These are phyloP conservation scores for Pseudococcus jackbeardsleyi DNA, from an alignment of 2,888 invertebrate genomes.

Conservation along the genomic window DNA sequence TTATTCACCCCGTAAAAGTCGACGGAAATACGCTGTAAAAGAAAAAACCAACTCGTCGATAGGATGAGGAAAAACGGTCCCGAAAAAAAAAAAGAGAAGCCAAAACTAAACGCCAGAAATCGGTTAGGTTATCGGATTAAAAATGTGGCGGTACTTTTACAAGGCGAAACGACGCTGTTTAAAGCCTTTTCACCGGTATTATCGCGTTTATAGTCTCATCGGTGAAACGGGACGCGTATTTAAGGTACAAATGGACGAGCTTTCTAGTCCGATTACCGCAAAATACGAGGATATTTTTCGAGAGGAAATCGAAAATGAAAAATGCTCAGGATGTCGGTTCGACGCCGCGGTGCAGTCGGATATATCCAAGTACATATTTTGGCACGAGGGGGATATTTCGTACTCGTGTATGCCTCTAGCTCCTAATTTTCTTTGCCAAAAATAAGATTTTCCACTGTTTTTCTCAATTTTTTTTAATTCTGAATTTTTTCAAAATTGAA, in stretches of 20 bases:
- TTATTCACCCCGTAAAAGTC: neutral
- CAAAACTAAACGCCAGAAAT: neutral
- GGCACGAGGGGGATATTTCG: neutral
- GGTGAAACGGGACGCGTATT: constrained; percentile 20
- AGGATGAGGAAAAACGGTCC: neutral
- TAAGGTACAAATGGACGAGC: constrained; percentile 33
- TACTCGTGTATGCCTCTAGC: neutral
- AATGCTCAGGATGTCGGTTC: neutral
- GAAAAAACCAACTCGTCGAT: neutral
- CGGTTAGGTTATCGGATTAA: constrained; percentile 38
- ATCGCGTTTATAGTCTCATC: constrained; percentile 18
- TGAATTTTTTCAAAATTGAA: too few relatives aligned
- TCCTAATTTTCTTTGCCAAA: too few relatives aligned
- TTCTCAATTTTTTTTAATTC: too few relatives aligned
- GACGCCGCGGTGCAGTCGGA: neutral
- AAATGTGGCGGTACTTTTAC: constrained; percentile 4
- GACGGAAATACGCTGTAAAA: neutral
- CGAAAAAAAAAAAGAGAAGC: neutral
- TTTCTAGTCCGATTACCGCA: neutral
- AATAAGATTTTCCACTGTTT: too few relatives aligned
- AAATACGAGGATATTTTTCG: neutral
- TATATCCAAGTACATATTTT: neutral
- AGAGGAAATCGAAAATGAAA: constrained; percentile 35
- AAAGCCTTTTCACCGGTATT: constrained; percentile 7
- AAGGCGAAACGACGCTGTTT: constrained; percentile 21